Base-by-base conservation (phyloP, 2,797 vertebrate genomes). In the Gastrophryne carolinensis region DNA sequence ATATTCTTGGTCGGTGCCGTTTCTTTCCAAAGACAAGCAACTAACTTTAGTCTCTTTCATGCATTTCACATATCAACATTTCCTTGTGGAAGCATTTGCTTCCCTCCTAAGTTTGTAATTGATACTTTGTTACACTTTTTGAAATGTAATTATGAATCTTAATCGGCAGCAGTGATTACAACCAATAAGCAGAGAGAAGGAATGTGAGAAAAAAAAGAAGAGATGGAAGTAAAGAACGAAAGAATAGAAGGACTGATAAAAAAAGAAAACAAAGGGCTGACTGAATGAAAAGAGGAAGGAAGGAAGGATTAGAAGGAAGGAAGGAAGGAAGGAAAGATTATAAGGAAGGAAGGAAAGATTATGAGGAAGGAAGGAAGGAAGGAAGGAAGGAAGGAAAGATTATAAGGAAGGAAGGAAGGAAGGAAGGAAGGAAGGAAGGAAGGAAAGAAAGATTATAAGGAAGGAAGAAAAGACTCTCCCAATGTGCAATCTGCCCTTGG, bases 141-240 rank as follows among this genome's bases (percentile, higher is more conserved):
- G 49, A 50, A 19, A 57, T 26, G 56, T 6, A 77, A 54, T 53
- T 41, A 34, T 39, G n/a, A 13, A 66, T 47, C 35, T 56, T n/a
- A 56, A 56, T 80, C 86, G 73, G 73, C 77, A 64, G 65, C 79
- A 80, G 79, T 81, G 73, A 56, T 83, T 58, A 76, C 69, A 83
- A 86, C 84, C 85, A 82, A 87, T 90, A 85, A 77, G 82, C 2
- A 37, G 35, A 37, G 4, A 9, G 1, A 37, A 15, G 2, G 35
- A 37, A 37, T 3, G 35, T 11, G 10, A 37, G 35, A 9, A 37
- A 9, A n/a, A 12, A 37, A 37, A 29, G 24, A 27, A 15, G 13
- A 29, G 1, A 6, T n/a, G 15, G 11, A 54, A 8, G 12, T 12
- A 15, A 7, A 24, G 21, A 53, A 12, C 2, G 13, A 5, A 5